Conservation (phyloP, 2,113 vertebrate species). For the Sinocyclocheilus anshuiensis region DNA sequence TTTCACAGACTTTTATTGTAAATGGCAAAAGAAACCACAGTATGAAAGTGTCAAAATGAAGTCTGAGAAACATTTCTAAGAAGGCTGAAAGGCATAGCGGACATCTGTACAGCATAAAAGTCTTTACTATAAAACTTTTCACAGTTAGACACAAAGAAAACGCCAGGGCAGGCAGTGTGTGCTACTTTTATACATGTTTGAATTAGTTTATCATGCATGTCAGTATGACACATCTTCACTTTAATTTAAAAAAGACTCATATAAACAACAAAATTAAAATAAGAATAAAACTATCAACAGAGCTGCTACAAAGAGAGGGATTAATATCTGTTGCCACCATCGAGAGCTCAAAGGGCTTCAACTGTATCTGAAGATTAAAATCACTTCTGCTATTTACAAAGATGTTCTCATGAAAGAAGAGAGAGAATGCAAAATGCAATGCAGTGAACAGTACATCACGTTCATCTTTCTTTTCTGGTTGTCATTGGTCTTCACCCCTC, state of each 20-base stretch:
- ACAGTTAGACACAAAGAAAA: not conserved
- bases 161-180: not conserved
- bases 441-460: not conserved
- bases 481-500: not conserved
- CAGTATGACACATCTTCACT: not conserved
- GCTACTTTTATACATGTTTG: not conserved
- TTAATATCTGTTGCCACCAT: not conserved
- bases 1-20: conserved; percentile 1
- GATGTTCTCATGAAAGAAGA: not conserved
- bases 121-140: not conserved
- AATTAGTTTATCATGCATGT: not conserved
- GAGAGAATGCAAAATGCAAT: not conserved
- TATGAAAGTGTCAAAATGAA: not conserved
- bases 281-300: not conserved
- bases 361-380: not conserved
- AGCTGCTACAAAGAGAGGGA: not conserved
- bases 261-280: not conserved
- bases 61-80: not conserved
- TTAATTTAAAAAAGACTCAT: not conserved
- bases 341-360: not conserved
- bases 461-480: not conserved
- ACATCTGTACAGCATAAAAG: not conserved
- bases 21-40: not conserved
- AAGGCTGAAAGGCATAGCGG: not conserved
- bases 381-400: conserved; percentile 17